A percentile compares a stretch with the other conserved stretches of the same genome.
Conservation (phyloP, 2,113 vertebrate species). For the Ciconia boyciana region DNA sequence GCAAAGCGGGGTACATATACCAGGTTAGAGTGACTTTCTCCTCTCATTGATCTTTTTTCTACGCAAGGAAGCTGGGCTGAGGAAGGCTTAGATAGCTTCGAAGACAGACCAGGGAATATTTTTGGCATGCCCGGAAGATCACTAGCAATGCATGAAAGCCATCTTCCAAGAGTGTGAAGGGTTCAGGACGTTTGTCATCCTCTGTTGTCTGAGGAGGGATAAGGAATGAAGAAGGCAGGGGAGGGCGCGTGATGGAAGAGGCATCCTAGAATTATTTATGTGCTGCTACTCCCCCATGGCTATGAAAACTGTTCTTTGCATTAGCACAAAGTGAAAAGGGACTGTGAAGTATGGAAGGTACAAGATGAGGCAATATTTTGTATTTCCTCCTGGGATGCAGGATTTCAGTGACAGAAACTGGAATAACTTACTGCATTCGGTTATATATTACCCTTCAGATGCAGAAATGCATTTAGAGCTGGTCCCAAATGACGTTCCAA, state of each 20-base stretch:
- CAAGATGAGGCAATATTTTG: not conserved
- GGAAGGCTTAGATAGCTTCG: not conserved
- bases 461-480: not conserved
- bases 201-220: not conserved
- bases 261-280: not conserved
- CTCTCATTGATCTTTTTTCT: not conserved
- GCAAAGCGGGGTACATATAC: not conserved
- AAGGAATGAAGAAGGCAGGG: not conserved
- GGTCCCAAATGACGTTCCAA: not conserved
- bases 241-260: not conserved
- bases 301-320: conserved; percentile 11
- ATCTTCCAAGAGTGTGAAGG: not conserved
- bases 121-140: not conserved
- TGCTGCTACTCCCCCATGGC: conserved; percentile 18
- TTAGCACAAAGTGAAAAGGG: not conserved
- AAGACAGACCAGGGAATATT: not conserved
- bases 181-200: not conserved
- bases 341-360: not conserved
- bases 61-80: not conserved
- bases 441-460: not conserved
- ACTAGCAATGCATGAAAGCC: not conserved
- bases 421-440: not conserved
- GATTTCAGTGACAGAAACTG: not conserved
- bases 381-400: not conserved
- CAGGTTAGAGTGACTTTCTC: not conserved